phyloP scores from a whole-genome alignment of 2,888 invertebrate genomes.

The Scaptomyza cyrtandrae region DNA sequence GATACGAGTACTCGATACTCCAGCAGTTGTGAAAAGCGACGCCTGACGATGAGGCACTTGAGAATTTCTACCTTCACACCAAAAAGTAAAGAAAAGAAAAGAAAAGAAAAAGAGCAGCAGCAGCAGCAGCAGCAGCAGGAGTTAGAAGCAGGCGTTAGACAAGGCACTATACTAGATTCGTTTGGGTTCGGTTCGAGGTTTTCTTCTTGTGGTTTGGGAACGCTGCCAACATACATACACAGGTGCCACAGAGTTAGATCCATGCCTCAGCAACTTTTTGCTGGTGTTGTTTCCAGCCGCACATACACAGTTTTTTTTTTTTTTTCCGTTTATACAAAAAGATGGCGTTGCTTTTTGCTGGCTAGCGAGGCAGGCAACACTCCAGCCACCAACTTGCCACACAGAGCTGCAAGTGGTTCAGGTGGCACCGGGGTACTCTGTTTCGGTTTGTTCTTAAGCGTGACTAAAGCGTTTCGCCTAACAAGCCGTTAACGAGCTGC shows the following conservation, averaged over 20 bases:
- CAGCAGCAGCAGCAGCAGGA: constrained; percentile 18
- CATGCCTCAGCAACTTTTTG: constrained; percentile 70
- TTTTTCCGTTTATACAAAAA: constrained; percentile 48
- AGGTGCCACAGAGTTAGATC: constrained; percentile 45
- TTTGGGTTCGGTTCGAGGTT: constrained; percentile 1
- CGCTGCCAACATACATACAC: constrained; percentile 40
- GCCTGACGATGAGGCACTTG: constrained; percentile 59
- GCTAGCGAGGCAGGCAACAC: constrained; percentile 16
- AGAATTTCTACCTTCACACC: constrained; percentile 41
- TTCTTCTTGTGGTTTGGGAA: not conserved
- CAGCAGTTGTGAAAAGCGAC: constrained; percentile 40
- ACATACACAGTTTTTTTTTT: constrained; percentile 31
- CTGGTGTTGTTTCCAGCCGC: too few species aligned
- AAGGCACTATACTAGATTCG: not conserved
- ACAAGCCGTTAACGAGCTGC: constrained; percentile 74
- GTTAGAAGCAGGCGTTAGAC: constrained; percentile 9
- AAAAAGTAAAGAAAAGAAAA: not conserved
- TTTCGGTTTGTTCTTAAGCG: constrained; percentile 54
- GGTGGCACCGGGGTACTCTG: constrained; percentile 3
- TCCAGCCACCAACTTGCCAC: constrained; percentile 5
- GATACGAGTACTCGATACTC: constrained; percentile 12
- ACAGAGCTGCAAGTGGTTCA: constrained; percentile 1
- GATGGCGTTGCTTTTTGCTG: constrained; percentile 60
- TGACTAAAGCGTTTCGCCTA: constrained; percentile 74
- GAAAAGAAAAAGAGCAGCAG: constrained; percentile 7